Conservation (phyloP, 2,888 invertebrate genomes). For the Steromphala cineraria region DNA sequence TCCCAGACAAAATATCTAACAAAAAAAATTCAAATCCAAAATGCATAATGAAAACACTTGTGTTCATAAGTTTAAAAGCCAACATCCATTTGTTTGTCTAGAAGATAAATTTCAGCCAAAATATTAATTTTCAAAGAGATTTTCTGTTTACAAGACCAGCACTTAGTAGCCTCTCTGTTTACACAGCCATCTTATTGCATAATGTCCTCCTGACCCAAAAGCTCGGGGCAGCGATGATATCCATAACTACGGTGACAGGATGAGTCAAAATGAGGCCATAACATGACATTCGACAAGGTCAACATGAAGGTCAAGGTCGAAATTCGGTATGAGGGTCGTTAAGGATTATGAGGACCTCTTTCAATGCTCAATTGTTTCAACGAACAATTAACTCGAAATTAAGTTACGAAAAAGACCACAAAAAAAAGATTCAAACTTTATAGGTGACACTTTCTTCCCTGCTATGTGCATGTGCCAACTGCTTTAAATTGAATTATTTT, state of each 20-base stretch:
- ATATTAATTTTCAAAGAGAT: neutral
- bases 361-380: neutral
- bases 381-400: constrained; percentile 3
- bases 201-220: neutral
- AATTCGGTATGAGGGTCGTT: neutral
- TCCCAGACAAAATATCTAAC: no score
- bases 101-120: neutral
- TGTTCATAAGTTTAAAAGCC: no score
- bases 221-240: neutral
- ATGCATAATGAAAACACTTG: no score
- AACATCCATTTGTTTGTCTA: neutral
- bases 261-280: constrained; percentile 6
- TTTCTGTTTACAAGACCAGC: neutral
- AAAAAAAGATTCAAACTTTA: neutral
- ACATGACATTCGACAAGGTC: neutral
- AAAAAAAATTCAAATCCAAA: no score
- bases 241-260: neutral
- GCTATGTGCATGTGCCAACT: neutral
- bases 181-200: neutral
- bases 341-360: neutral
- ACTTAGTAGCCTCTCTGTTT: neutral
- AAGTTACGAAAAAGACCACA: neutral
- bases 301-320: neutral
- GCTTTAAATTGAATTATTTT: constrained; percentile 1
- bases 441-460: neutral